Percentiles rank a stretch among this genome's conserved stretches.
These are phyloP conservation scores for Astreopora myriophthalma DNA, from an alignment of 64 coral and sea anemone genomes.

Conservation along the genomic window DNA sequence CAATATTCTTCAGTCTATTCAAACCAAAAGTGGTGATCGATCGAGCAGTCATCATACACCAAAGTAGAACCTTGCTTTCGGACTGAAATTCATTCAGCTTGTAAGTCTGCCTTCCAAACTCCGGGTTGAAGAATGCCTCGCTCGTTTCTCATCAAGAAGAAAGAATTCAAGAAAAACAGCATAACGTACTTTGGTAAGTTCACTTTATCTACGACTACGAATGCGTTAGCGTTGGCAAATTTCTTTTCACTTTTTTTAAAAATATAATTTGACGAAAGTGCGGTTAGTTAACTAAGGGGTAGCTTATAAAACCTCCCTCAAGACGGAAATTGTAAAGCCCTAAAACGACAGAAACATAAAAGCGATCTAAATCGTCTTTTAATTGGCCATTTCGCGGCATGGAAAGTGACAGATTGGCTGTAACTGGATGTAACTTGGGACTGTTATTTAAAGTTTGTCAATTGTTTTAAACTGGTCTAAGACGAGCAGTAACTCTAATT, in stretches of 20 bases:
- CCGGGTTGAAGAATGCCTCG: slow-evolving; percentile 77
- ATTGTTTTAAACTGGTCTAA: background rate
- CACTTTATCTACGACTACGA: background rate
- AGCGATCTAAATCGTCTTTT: background rate
- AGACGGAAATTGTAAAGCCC: background rate
- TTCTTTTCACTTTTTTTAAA: background rate
- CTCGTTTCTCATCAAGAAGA: slow-evolving; percentile 95
- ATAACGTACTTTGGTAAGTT: slow-evolving; percentile 87
- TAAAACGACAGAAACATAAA: background rate
- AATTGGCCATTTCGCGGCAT: slow-evolving; percentile 18
- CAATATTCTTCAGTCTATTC: slow-evolving; percentile 39
- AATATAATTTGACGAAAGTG: background rate
- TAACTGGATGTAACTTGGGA: background rate
- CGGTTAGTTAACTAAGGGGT: background rate
- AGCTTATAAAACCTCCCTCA: background rate
- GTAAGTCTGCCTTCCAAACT: background rate
- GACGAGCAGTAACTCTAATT: background rate
- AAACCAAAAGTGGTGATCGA: slow-evolving; percentile 23
- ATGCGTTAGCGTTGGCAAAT: background rate
- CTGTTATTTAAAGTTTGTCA: background rate
- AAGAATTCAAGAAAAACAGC: slow-evolving; percentile 85
- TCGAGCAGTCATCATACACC: slow-evolving; percentile 10
- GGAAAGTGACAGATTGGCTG: background rate
- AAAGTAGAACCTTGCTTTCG: background rate
- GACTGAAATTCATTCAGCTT: background rate